Percentiles rank a stretch among this genome's conserved stretches.
phyloP scores from a whole-genome alignment of 1,140 invertebrate species.

The Apis mellifera region DNA sequence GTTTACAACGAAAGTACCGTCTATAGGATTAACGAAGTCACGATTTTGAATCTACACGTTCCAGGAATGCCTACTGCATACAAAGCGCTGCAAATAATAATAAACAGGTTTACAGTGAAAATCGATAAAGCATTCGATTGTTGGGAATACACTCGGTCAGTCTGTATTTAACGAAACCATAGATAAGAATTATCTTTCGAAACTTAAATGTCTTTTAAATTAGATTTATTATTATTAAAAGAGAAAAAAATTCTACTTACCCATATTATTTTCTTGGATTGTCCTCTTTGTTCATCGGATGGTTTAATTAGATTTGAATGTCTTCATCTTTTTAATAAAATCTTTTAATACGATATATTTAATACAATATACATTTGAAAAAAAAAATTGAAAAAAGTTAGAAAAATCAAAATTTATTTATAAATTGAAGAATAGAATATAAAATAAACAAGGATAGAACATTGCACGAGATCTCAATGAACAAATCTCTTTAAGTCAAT shows the following conservation, averaged over 20 bases:
- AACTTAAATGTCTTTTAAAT: background rate
- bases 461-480: background rate
- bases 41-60: slow-evolving; percentile 18
- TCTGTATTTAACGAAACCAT: background rate
- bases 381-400: no score
- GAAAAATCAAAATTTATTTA: no score
- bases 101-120: background rate
- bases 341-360: no score
- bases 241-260: no score
- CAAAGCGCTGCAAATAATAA: slow-evolving; percentile 11
- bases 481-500: background rate
- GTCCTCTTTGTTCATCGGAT: background rate
- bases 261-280: background rate
- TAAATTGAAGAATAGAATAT: no score
- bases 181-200: background rate
- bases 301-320: background rate
- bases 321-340: background rate
- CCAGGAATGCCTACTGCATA: slow-evolving; percentile 8
- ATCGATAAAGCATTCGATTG: background rate
- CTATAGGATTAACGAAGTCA: slow-evolving; percentile 3
- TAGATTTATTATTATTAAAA: background rate
- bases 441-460: background rate
- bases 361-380: no score
- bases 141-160: background rate
- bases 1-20: slow-evolving; percentile 1